A percentile compares a stretch with the other conserved stretches of the same genome.
phyloP scores from a whole-genome alignment of 2,888 invertebrate species.

The Neria commutata region DNA sequence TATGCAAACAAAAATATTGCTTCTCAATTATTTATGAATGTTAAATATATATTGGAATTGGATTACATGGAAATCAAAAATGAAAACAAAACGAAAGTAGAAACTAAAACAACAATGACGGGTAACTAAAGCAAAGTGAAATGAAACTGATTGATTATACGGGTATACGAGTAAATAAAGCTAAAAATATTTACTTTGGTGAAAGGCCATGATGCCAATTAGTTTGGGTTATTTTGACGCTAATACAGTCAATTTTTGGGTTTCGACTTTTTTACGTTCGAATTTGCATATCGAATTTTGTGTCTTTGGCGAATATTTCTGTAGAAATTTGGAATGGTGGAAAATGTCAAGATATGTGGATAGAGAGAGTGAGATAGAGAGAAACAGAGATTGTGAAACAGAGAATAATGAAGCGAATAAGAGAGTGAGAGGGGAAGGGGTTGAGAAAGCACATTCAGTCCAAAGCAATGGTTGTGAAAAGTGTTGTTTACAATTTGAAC shows the following conservation, averaged over 20 bases:
- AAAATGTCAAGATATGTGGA: constrained; percentile 5
- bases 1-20: neutral
- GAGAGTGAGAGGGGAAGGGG: neutral
- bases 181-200: constrained; percentile 38
- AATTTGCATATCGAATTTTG: neutral
- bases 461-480: no score
- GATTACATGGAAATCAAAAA: constrained; percentile 15
- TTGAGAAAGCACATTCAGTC: constrained; percentile 3
- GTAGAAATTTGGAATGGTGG: neutral
- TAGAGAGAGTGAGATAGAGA: constrained; percentile 14
- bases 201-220: constrained; percentile 55
- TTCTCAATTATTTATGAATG: neutral
- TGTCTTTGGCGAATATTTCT: neutral
- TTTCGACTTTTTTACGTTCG: neutral
- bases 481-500: no score
- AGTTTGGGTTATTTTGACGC: constrained; percentile 40
- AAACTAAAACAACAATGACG: constrained; percentile 19
- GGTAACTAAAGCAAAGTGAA: constrained; percentile 18
- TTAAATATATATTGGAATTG: no score
- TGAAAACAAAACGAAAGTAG: constrained; percentile 14
- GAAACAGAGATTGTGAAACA: constrained; percentile 14
- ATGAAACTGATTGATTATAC: constrained; percentile 25
- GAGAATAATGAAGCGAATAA: constrained; percentile 12
- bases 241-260: neutral
- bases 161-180: no score